Evolutionary conservation across 2,888 invertebrate species (phyloP), one percentile per base, ranked within the genome.

Genomic region (Hemistola chrysoprasaria): DNA sequence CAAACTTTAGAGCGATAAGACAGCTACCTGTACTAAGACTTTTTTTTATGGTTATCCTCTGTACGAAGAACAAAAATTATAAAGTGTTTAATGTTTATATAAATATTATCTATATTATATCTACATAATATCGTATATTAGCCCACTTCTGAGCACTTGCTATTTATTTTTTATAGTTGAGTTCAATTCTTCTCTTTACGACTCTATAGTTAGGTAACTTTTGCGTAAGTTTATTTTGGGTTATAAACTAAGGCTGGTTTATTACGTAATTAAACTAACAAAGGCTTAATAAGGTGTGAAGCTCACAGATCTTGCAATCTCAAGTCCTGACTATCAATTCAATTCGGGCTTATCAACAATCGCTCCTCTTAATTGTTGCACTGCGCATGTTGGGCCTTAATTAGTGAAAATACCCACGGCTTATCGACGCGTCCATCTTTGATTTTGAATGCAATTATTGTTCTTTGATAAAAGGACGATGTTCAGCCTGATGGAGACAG

Each of bases 371-470:
- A 84, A 87, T 86, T 87, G 85, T 85, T 72, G 66, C 71, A 59
- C 55, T 59, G 80, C 63, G 82, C 85, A 83, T 85, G 87, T 87
- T 64, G 67, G 68, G 63, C 69, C 71, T 88, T 88, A 87, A 88
- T 88, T 87, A 88, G 84, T 79, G 84, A 83, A 84, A 82, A 85
- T 85, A 77, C 78, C 65, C 76, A 56, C 61, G 59, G 65, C 61
- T 64, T 86, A 85, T 87, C 85, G 62, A 63, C 50, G 65, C 62
- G 63, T 60, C 67, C 72, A 85, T 87, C 87, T 85, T 80, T 81
- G 87, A 85, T 85, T 85, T 85, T 84, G 77, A 84, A 86, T 85
- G 83, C 85, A 85, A 81, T 86, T 86, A 83, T 86, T 84, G 83
- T 83, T 74, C 77, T 69, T 62, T 75, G 81, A 85, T 84, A 83